Percentiles rank a stretch among this genome's conserved stretches.
Conservation (phyloP, 2,797 vertebrate species). For the Pseudopleuronectes americanus region DNA sequence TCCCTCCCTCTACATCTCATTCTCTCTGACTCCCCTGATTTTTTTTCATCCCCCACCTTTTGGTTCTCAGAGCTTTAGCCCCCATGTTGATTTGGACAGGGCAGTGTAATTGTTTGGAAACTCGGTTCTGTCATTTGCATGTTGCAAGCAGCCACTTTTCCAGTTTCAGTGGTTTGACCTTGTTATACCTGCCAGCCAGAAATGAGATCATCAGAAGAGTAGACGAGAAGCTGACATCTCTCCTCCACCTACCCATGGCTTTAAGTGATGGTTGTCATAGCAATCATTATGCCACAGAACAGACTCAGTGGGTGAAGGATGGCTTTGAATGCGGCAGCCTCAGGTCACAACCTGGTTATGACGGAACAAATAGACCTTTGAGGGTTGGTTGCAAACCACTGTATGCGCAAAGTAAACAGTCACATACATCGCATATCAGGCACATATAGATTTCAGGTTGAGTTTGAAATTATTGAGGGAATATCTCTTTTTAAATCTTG, state of each 20-base stretch:
- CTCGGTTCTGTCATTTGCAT: slow-evolving; percentile 74
- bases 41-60: slow-evolving; percentile 46
- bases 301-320: slow-evolving; percentile 81
- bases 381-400: slow-evolving; percentile 58
- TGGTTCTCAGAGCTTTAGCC: slow-evolving; percentile 55
- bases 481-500: slow-evolving; percentile 57
- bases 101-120: slow-evolving; percentile 78
- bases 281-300: slow-evolving; percentile 84
- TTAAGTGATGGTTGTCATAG: slow-evolving; percentile 88
- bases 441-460: slow-evolving; percentile 55
- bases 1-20: slow-evolving; percentile 67
- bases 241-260: slow-evolving; percentile 83
- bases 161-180: slow-evolving; percentile 83
- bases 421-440: slow-evolving; percentile 50
- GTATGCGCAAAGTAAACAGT: slow-evolving; percentile 66
- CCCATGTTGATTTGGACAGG: slow-evolving; percentile 66
- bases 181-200: slow-evolving; percentile 82
- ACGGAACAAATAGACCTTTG: slow-evolving; percentile 68
- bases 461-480: slow-evolving; percentile 58
- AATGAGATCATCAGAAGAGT: slow-evolving; percentile 84
- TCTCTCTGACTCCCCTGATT: slow-evolving; percentile 57
- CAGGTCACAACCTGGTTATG: slow-evolving; percentile 83
- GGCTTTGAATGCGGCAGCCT: slow-evolving; percentile 81
- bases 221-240: slow-evolving; percentile 82
- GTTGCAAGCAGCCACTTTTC: slow-evolving; percentile 78